Evolutionary conservation across 2,888 invertebrate species (phyloP), one percentile per base, ranked within the genome.

Genomic region (Lottia gigantea): DNA sequence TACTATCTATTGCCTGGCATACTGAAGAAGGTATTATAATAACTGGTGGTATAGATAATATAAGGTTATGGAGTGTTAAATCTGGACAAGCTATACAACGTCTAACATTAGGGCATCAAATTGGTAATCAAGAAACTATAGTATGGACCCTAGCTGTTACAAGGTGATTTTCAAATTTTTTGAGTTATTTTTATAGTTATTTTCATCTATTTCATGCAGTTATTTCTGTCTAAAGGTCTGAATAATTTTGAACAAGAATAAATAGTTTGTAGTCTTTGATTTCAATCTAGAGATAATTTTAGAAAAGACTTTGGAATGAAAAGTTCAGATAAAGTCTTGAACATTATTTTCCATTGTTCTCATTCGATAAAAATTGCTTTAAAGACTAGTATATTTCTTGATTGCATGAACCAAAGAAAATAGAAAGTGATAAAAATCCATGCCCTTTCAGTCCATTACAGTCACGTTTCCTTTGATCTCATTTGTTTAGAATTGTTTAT

Each of bases 1-100:
- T 97, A 75, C 89, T 97, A 71, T 96, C 95, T 80, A 91, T 97
- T 69, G 94, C 94, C 83, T 97, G 95, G 92, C 93, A 95, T 85
- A 90, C 90, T 15, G 95, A 95, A 26, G 92, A 93, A 75, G 68
- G 62, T 62, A 91, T 92, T 82, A 91, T 97, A 71, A 94, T 94
- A 0, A 90, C 91, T 82, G 95, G 95, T 0, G 95, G 95, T 0
- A 85, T 92, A 12, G 94, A 96, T 84, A 93, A 93, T 46, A 92
- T 97, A 40, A 91, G 97, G 77, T 92, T 97, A 46, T 97, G 96
- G 96, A 93, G 94, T 90, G 93, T 94, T 0, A 90, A 91, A 68
- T 93, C 93, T 0, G 95, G 96, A 0, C 94, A 95, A 88, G 95
- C 95, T 0, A 90, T 95, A 70, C 94, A 94, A 81, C 92, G 94